Evolutionary conservation across 2,113 vertebrate genomes (phyloP).

Genomic region (Barnardius zonarius): DNA sequence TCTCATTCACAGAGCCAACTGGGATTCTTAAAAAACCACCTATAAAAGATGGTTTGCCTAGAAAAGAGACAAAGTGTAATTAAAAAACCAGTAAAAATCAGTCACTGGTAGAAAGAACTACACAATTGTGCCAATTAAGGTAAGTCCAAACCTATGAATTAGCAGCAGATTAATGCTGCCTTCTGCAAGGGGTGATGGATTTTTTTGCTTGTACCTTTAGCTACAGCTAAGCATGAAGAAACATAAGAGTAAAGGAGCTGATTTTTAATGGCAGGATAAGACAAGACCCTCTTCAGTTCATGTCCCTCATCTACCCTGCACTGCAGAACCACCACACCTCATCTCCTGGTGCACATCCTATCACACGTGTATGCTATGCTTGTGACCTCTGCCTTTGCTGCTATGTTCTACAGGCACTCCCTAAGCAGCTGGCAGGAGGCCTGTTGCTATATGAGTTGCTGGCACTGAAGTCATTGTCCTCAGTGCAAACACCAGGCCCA

Average conservation of each 20-base stretch:
- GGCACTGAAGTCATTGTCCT: not conserved
- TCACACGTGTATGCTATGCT: rapidly evolving
- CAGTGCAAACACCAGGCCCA: not conserved
- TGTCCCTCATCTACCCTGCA: not conserved
- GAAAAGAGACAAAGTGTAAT: not conserved
- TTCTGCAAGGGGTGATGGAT: not conserved
- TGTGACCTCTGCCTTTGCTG: not conserved
- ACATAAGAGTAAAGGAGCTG: not conserved
- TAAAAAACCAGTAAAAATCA: not conserved
- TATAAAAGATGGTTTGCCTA: not conserved
- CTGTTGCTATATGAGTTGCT: not conserved
- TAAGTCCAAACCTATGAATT: not conserved
- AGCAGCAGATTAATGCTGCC: not conserved
- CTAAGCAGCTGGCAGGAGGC: not conserved
- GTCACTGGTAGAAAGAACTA: not conserved
- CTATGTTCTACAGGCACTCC: not conserved
- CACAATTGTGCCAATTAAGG: not conserved
- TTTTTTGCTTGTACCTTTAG: not conserved
- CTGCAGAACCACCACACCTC: not conserved
- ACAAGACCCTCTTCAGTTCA: not conserved
- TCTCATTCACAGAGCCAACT: not conserved
- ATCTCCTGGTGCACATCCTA: not conserved
- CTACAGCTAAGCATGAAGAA: not conserved
- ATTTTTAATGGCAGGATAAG: not conserved
- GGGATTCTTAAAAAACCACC: not conserved